Evolutionary conservation across 2,797 vertebrate species (phyloP).

Genomic region (Parauchenoglanis punctatus): DNA sequence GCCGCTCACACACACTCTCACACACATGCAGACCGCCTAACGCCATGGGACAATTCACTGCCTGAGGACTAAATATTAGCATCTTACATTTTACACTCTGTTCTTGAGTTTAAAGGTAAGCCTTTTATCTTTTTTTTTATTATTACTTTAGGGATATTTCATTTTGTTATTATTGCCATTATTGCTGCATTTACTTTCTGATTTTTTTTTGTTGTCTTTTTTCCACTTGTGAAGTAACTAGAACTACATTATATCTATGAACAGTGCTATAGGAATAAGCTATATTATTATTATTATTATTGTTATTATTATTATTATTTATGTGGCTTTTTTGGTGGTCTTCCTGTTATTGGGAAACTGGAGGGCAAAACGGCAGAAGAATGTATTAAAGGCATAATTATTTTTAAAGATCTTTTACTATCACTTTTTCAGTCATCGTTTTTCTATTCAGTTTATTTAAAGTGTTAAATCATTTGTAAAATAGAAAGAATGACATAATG

Average conservation of each 20-base stretch:
- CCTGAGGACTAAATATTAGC: constrained; percentile 19
- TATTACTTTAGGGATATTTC: background rate
- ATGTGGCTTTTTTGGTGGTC: background rate
- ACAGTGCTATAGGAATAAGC: background rate
- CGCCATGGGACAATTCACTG: constrained; percentile 35
- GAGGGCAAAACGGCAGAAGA: background rate
- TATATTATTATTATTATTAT: background rate
- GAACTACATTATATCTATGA: background rate
- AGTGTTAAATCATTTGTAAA: background rate
- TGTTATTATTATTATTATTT: background rate
- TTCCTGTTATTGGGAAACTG: background rate
- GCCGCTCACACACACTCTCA: constrained; percentile 4
- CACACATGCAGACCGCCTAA: background rate
- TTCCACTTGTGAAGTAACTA: background rate
- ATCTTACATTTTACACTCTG: background rate
- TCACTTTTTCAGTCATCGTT: too few species aligned
- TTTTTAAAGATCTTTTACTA: too few species aligned
- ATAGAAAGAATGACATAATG: background rate
- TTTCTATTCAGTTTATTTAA: background rate
- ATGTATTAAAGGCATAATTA: background rate
- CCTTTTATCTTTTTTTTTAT: background rate
- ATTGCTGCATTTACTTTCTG: background rate
- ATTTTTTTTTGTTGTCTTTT: background rate
- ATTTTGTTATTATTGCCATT: background rate
- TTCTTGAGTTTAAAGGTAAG: constrained; percentile 44